Conservation (phyloP, 2,888 invertebrate species). For the Volucella inanis region DNA sequence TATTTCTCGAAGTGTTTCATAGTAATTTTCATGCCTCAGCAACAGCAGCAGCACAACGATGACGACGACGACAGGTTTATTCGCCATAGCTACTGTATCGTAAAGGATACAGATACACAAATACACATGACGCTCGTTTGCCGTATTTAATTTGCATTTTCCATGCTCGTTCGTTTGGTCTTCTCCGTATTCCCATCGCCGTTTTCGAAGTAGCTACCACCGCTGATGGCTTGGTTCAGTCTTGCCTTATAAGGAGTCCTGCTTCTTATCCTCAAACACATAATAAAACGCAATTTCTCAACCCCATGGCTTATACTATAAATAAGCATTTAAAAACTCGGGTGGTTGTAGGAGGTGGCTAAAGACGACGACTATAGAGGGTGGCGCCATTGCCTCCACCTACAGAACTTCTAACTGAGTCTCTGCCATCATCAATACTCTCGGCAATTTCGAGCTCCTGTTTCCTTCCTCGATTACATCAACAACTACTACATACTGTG, state of each 20-base stretch:
- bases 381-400: constrained; percentile 2
- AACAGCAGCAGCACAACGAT: not conserved
- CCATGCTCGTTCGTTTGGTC: constrained; percentile 37
- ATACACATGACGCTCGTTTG: constrained; percentile 40
- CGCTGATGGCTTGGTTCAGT: not conserved
- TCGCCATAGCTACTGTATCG: constrained; percentile 10
- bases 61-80: constrained; percentile 68
- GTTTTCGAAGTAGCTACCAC: not conserved
- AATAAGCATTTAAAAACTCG: constrained; percentile 71
- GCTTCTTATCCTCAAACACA: constrained; percentile 67
- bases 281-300: constrained; percentile 74
- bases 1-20: constrained; percentile 70
- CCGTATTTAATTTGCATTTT: constrained; percentile 73
- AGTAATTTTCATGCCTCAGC: constrained; percentile 70
- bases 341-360: not conserved
- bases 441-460: constrained; percentile 60
- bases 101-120: constrained; percentile 58
- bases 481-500: constrained; percentile 36
- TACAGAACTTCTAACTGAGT: too few relatives aligned
- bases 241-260: constrained; percentile 42
- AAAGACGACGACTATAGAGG: constrained; percentile 7
- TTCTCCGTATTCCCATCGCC: constrained; percentile 20
- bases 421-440: constrained; percentile 64
- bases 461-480: constrained; percentile 70
- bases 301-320: constrained; percentile 72